phyloP scores from a whole-genome alignment of 1,140 invertebrate species.

The Metopolophium dirhodum region DNA sequence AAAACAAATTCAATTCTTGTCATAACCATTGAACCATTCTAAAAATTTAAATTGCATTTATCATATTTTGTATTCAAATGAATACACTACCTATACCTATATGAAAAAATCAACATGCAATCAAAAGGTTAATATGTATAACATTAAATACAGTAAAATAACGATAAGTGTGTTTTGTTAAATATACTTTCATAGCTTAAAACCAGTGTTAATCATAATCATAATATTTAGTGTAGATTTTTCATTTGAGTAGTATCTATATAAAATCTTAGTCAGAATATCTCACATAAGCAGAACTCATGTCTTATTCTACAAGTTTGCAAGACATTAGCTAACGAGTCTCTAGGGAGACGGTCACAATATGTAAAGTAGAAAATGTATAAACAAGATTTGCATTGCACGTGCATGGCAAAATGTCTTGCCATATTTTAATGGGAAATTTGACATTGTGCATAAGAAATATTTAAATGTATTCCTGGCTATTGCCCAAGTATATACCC shows the following conservation, averaged over 20 bases:
- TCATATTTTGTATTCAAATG: not conserved
- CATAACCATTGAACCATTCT: not conserved
- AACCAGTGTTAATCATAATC: not conserved
- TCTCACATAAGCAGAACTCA: not conserved
- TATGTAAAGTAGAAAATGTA: constrained; percentile 20
- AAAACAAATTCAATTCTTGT: not conserved
- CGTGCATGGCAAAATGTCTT: not conserved
- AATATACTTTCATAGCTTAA: not conserved
- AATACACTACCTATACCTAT: not conserved
- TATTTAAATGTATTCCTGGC: constrained; percentile 17
- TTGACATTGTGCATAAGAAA: constrained; percentile 16
- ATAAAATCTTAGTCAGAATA: not conserved
- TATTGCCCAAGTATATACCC: not conserved
- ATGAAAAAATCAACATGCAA: not conserved
- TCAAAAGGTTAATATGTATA: not conserved
- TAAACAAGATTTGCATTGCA: not conserved
- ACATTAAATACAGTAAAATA: too few relatives aligned
- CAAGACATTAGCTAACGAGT: not conserved
- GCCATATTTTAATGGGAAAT: not conserved
- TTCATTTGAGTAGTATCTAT: not conserved
- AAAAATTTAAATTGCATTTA: not conserved
- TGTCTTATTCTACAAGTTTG: not conserved
- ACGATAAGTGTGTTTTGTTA: not conserved
- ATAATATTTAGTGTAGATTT: not conserved
- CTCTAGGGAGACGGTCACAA: not conserved